Conservation (phyloP, 1,140 invertebrate species). For the Apis dorsata region DNA sequence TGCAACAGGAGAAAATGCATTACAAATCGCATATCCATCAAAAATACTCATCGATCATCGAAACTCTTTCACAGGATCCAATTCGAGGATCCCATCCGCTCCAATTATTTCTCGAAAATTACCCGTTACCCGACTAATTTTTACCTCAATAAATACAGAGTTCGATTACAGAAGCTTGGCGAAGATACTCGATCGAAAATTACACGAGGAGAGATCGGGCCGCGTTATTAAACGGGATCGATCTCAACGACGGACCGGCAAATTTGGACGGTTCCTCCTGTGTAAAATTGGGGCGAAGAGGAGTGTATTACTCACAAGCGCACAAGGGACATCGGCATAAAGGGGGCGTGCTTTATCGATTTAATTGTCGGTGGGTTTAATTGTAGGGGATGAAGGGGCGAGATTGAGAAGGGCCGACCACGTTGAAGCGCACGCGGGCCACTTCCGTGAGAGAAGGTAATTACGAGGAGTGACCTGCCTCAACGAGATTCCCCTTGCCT, state of each 20-base stretch:
- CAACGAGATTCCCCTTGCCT: constrained; percentile 69
- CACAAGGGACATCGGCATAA: constrained; percentile 17
- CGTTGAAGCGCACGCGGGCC: constrained; percentile 62
- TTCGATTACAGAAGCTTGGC: too few relatives aligned
- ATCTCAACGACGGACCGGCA: constrained; percentile 32
- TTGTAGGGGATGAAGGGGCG: constrained; percentile 68
- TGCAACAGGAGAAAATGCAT: too few relatives aligned
- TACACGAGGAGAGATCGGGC: neutral
- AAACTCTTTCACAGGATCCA: too few relatives aligned
- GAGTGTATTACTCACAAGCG: constrained; percentile 42
- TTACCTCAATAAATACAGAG: too few relatives aligned
- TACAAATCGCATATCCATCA: too few relatives aligned
- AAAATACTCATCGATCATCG: too few relatives aligned
- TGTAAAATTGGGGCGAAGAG: neutral
- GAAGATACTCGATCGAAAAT: constrained; percentile 30
- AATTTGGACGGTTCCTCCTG: constrained; percentile 46
- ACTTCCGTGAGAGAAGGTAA: constrained; percentile 74
- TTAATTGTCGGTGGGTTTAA: constrained; percentile 72
- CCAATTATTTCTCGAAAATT: too few relatives aligned
- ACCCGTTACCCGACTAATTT: too few relatives aligned
- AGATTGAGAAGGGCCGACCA: constrained; percentile 65
- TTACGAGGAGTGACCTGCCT: constrained; percentile 73
- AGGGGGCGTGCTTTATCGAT: constrained; percentile 68
- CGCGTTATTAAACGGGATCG: constrained; percentile 46
- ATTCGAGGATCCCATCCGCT: too few relatives aligned